These are phyloP conservation scores for Poecile atricapillus DNA, from an alignment of 2,113 vertebrate species.

Conservation along the genomic window DNA sequence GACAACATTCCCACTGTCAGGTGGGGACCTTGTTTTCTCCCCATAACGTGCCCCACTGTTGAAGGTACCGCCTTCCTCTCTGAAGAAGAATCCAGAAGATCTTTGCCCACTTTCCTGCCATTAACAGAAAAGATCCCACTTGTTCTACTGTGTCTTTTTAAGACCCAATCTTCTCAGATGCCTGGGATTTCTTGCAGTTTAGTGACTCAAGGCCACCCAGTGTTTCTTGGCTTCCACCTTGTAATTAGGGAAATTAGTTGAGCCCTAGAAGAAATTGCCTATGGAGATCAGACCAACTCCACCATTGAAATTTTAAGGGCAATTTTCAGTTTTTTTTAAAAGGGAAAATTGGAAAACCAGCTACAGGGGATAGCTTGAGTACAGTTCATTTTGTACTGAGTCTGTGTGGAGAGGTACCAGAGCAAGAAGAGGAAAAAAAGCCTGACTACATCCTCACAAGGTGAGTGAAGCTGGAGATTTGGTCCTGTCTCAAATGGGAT, in stretches of 20 bases:
- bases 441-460: neutral
- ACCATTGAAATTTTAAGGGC: neutral
- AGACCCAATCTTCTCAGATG: neutral
- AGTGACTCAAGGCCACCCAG: neutral
- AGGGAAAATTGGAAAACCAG: neutral
- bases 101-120: neutral
- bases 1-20: neutral
- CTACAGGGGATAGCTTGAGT: neutral
- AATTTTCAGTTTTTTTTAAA: neutral
- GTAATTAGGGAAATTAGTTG: neutral
- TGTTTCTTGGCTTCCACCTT: neutral
- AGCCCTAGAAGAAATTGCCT: neutral
- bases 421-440: neutral
- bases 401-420: neutral
- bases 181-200: neutral
- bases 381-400: neutral
- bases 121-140: neutral
- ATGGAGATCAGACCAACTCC: neutral
- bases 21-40: neutral
- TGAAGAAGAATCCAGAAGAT: neutral
- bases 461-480: neutral
- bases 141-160: neutral
- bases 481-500: neutral
- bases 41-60: rapidly evolving
- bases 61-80: neutral